Conservation (phyloP, 2,113 vertebrate species). For the Saccopteryx leptura region DNA sequence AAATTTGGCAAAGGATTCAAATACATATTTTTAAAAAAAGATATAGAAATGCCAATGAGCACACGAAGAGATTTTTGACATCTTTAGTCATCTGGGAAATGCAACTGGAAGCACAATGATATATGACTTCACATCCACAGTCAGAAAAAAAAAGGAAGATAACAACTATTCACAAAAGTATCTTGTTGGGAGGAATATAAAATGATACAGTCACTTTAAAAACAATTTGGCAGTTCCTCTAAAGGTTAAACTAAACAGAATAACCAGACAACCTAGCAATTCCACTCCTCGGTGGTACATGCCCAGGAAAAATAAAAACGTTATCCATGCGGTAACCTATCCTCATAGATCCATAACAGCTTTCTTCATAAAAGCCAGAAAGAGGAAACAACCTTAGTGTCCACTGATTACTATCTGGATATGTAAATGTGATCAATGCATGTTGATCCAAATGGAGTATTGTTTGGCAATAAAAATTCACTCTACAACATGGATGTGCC, state of each 20-base stretch:
- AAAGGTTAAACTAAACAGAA: too few species aligned
- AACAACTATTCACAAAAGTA: neutral
- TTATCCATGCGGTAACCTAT: rapidly evolving
- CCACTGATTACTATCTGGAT: neutral
- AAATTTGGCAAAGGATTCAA: neutral
- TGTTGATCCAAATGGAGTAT: neutral
- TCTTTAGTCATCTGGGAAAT: neutral
- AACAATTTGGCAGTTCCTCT: neutral
- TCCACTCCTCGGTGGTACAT: rapidly evolving
- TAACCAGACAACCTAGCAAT: neutral
- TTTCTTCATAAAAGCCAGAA: neutral
- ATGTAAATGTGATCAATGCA: neutral
- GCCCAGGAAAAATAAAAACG: too few species aligned
- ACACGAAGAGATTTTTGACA: too few species aligned
- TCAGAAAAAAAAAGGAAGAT: neutral
- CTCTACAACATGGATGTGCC: neutral
- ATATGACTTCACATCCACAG: neutral
- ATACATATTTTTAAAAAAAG: too few species aligned
- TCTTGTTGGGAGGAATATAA: neutral
- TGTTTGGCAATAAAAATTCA: neutral
- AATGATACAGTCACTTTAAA: neutral
- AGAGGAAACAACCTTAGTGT: neutral
- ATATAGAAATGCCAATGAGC: too few species aligned
- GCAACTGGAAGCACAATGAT: neutral
- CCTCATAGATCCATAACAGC: neutral